A percentile compares a stretch with the other conserved stretches of the same genome.
phyloP scores from a whole-genome alignment of 2,888 invertebrate genomes.

The Standfussiana lucernea region DNA sequence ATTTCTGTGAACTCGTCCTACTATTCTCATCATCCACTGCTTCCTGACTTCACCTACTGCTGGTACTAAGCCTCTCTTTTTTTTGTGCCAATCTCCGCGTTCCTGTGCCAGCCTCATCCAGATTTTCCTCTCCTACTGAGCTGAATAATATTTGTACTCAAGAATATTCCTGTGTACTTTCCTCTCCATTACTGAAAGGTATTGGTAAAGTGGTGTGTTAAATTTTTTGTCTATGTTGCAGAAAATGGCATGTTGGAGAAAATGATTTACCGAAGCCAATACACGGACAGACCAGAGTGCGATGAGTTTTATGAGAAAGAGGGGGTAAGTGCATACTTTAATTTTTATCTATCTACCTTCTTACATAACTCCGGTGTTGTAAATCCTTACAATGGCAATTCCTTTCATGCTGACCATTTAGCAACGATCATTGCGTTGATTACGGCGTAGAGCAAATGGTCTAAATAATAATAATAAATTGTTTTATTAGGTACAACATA shows the following conservation, averaged over 20 bases:
- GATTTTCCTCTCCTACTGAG: not conserved
- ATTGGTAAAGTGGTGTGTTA: not conserved
- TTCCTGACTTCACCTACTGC: not conserved
- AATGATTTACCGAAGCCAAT: not conserved
- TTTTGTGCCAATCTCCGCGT: not conserved
- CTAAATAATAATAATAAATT: too few relatives aligned
- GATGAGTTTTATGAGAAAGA: slow-evolving; percentile 9
- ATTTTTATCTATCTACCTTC: not conserved
- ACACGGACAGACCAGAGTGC: not conserved
- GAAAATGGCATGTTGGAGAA: slow-evolving; percentile 13
- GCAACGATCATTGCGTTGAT: too few relatives aligned
- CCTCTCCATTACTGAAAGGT: not conserved
- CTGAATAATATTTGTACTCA: too few relatives aligned
- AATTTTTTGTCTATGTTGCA: slow-evolving; percentile 3
- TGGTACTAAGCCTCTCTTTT: not conserved
- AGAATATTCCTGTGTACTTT: not conserved
- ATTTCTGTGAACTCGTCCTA: too few relatives aligned
- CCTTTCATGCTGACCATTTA: too few relatives aligned
- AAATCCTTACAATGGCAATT: too few relatives aligned
- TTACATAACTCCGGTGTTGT: too few relatives aligned
- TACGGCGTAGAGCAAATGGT: too few relatives aligned
- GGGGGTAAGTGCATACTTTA: slow-evolving; percentile 2
- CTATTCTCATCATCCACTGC: too few relatives aligned
- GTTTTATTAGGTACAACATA: too few relatives aligned
- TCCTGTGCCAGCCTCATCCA: not conserved